Conservation (phyloP, 2,797 vertebrate genomes). For the Aphelocoma californica region DNA sequence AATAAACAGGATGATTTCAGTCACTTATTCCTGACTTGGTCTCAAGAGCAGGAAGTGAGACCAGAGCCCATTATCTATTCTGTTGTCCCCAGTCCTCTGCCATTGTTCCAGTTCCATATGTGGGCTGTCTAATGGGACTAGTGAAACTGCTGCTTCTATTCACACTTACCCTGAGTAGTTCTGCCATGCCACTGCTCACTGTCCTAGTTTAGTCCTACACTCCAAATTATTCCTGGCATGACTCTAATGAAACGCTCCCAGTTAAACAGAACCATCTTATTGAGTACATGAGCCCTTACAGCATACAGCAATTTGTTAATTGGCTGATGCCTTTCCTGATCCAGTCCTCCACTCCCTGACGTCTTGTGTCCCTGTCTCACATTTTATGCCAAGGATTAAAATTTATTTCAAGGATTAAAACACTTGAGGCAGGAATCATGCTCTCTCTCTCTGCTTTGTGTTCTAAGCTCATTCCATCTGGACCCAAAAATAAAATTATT, state of each 20-base stretch:
- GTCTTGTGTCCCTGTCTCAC: neutral
- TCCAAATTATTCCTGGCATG: neutral
- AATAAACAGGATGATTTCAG: neutral
- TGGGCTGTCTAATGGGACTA: neutral
- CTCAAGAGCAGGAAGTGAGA: neutral
- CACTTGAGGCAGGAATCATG: neutral
- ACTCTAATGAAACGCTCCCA: neutral
- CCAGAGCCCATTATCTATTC: neutral
- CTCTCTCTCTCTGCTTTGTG: neutral
- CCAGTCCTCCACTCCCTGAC: neutral
- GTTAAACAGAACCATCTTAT: neutral
- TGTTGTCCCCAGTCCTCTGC: neutral
- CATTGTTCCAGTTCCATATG: neutral
- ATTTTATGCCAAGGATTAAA: neutral
- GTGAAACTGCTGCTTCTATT: neutral
- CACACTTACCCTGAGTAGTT: neutral
- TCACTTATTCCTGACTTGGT: neutral
- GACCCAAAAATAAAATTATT: conserved; percentile 25
- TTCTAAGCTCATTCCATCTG: conserved; percentile 13
- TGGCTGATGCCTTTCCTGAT: neutral
- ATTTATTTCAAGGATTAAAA: conserved; percentile 22
- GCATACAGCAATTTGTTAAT: neutral
- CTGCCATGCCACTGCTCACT: neutral
- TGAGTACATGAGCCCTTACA: neutral
- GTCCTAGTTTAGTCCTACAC: neutral